Percentiles rank a stretch among this genome's conserved stretches.
phyloP scores from a whole-genome alignment of 2,888 invertebrate species.

The Bombylius major region DNA sequence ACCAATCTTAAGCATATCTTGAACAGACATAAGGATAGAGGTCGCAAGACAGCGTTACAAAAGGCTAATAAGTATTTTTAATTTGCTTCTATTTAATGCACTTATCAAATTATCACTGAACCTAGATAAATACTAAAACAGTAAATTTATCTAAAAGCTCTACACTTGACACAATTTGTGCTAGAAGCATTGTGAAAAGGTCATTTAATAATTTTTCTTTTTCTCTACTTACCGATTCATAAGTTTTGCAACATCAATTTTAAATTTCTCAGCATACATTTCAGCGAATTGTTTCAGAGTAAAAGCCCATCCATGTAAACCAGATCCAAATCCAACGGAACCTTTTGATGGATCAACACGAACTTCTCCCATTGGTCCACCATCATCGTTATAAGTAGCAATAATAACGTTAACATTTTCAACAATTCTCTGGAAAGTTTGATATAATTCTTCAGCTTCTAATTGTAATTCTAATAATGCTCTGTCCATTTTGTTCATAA shows the following conservation, averaged over 20 bases:
- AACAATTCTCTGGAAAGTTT: constrained; percentile 98
- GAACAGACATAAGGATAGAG: constrained; percentile 69
- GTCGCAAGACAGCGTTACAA: constrained; percentile 59
- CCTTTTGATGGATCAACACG: constrained; percentile 96
- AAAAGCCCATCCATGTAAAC: constrained; percentile 99
- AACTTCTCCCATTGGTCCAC: constrained; percentile 98
- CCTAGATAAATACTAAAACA: not conserved
- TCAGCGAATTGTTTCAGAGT: constrained; percentile 99
- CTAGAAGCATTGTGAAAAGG: constrained; percentile 26
- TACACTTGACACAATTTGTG: constrained; percentile 31
- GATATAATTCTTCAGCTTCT: constrained; percentile 93
- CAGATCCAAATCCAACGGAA: constrained; percentile 98
- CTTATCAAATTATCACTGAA: constrained; percentile 37
- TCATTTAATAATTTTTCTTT: not conserved
- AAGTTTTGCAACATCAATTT: constrained; percentile 90
- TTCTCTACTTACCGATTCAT: constrained; percentile 61
- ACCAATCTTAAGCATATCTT: constrained; percentile 43
- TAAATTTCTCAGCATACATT: constrained; percentile 98
- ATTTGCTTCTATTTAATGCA: constrained; percentile 57
- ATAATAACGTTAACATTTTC: constrained; percentile 99
- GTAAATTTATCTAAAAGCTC: constrained; percentile 16
- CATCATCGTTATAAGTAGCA: constrained; percentile 94
- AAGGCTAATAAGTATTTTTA: constrained; percentile 31
- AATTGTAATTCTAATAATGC: constrained; percentile 94
- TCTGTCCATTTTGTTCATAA: constrained; percentile 99